Conservation (phyloP, 2,113 vertebrate genomes). For the Panthera tigris region DNA sequence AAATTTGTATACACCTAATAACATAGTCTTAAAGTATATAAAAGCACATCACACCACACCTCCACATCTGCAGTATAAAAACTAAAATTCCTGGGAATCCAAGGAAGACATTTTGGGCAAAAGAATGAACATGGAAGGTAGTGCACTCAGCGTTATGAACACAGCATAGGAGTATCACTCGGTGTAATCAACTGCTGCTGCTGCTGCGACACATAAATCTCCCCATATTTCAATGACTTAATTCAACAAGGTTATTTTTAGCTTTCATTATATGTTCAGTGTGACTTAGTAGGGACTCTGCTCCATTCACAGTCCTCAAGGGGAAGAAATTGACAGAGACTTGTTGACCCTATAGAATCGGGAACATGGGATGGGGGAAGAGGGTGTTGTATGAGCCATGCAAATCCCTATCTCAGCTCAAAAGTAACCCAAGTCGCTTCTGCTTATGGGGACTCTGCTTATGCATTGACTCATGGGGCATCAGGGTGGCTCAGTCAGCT, state of each 20-base stretch:
- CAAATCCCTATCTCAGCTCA: background rate
- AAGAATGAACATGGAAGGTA: background rate
- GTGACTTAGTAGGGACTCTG: background rate
- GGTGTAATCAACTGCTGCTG: background rate
- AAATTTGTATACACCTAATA: background rate
- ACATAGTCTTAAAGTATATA: background rate
- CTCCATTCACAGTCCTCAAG: background rate
- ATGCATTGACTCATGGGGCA: background rate
- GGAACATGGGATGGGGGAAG: background rate
- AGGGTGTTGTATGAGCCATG: background rate
- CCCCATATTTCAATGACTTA: background rate
- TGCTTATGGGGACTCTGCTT: background rate
- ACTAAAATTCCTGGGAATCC: background rate
- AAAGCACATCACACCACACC: background rate
- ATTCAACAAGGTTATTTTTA: background rate
- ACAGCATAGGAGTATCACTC: background rate
- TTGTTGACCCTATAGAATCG: background rate
- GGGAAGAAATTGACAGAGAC: background rate
- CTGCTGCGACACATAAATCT: background rate
- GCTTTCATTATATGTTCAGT: background rate
- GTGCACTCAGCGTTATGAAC: background rate
- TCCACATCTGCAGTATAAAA: background rate
- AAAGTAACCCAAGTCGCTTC: background rate
- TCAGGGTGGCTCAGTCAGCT: too few relatives aligned
- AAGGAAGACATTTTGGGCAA: background rate